Evolutionary conservation across 2,888 invertebrate genomes (phyloP).

Genomic region (Noctua comes): DNA sequence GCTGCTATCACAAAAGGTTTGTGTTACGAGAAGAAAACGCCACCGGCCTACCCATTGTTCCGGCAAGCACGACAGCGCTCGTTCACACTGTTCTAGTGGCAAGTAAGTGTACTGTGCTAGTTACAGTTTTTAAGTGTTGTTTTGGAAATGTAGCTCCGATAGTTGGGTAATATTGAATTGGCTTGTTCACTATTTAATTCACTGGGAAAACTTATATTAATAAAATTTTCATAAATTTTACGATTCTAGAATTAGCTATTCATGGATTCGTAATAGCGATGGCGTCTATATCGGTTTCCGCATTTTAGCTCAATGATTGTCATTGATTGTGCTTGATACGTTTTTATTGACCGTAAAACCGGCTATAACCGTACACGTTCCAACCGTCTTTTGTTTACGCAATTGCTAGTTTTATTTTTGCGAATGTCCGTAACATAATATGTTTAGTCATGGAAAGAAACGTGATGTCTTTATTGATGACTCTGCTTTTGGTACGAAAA

Average conservation of each 20-base stretch:
- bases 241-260: constrained; percentile 54
- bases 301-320: constrained; percentile 73
- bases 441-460: constrained; percentile 59
- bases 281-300: constrained; percentile 65
- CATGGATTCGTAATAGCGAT: constrained; percentile 63
- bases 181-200: not conserved
- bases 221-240: constrained; percentile 29
- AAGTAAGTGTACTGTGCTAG: constrained; percentile 20
- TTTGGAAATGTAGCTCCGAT: not conserved
- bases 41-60: constrained; percentile 75
- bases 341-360: constrained; percentile 74
- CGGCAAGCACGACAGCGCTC: constrained; percentile 64
- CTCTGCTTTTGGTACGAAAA: constrained; percentile 42
- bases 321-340: constrained; percentile 76
- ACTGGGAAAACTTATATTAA: not conserved
- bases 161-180: not conserved
- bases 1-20: constrained; percentile 77
- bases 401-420: constrained; percentile 71
- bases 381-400: constrained; percentile 69
- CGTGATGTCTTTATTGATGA: constrained; percentile 60
- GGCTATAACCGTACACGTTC: constrained; percentile 71
- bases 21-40: constrained; percentile 73
- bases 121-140: not conserved
- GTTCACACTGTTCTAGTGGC: constrained; percentile 62
- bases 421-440: constrained; percentile 63